A percentile compares a stretch with the other conserved stretches of the same genome.
Conservation (phyloP, 2,113 vertebrate species). For the Scomber japonicus region DNA sequence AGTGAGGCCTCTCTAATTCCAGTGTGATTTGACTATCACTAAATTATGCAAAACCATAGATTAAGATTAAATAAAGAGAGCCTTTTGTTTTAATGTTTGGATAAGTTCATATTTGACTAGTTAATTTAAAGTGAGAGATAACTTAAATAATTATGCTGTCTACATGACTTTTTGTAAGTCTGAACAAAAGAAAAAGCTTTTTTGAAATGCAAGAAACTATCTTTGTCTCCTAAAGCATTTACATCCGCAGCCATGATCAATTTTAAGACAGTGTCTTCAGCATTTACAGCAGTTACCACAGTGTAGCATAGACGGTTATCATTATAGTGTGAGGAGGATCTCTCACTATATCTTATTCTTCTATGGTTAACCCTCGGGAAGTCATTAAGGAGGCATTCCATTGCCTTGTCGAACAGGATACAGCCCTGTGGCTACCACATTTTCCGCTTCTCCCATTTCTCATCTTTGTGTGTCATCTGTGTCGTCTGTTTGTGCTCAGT, state of each 20-base stretch:
- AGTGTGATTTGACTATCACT: conserved; percentile 7
- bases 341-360: conserved; percentile 17
- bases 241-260: background rate
- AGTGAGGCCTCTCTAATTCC: background rate
- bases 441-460: conserved; percentile 30
- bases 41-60: conserved; percentile 10
- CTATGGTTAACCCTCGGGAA: conserved; percentile 15
- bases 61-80: background rate
- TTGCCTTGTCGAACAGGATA: conserved; percentile 12
- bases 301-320: background rate
- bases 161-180: too few species aligned
- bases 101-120: background rate
- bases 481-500: background rate
- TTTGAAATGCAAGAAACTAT: background rate
- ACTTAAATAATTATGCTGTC: too few species aligned
- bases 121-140: background rate
- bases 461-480: conserved; percentile 31
- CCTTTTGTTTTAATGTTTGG: background rate
- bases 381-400: conserved; percentile 42
- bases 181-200: background rate
- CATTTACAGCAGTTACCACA: background rate
- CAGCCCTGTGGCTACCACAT: conserved; percentile 33
- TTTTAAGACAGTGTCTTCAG: background rate
- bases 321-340: background rate
- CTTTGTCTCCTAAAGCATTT: background rate